phyloP scores from a whole-genome alignment of 1,140 invertebrate species.

The Bombus superbus region DNA sequence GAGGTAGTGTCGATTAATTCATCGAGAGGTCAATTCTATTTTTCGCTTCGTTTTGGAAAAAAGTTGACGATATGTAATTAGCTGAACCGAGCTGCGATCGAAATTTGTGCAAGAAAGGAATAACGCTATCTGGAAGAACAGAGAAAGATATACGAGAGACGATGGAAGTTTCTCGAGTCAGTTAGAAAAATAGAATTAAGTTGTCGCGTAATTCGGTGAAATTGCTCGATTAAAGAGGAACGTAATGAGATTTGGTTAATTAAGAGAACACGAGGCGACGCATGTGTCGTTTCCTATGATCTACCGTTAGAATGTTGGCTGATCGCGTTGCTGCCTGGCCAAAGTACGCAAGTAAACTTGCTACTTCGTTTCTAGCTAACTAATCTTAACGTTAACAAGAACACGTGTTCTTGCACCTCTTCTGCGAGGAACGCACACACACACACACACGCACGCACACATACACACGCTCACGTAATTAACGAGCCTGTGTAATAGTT shows the following conservation, averaged over 20 bases:
- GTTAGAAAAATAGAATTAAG: background rate
- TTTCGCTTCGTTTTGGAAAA: too few species aligned
- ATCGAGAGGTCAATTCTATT: too few species aligned
- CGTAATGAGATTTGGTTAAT: conserved; percentile 22
- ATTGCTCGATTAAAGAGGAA: background rate
- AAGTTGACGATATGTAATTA: too few species aligned
- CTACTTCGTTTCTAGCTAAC: conserved; percentile 16
- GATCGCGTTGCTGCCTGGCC: background rate
- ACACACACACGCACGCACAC: too few species aligned
- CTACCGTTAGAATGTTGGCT: conserved; percentile 2
- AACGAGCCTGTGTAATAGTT: conserved; percentile 15
- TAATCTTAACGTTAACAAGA: conserved; percentile 50
- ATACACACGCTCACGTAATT: conserved; percentile 11
- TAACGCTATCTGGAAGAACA: too few species aligned
- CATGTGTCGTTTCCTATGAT: background rate
- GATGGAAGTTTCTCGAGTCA: too few species aligned
- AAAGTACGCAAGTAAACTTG: conserved; percentile 34
- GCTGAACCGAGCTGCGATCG: too few species aligned
- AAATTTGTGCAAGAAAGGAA: too few species aligned
- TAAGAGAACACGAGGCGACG: background rate
- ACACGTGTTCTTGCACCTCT: conserved; percentile 35
- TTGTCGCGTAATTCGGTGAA: background rate
- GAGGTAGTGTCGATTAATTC: too few species aligned
- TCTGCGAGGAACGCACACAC: background rate
- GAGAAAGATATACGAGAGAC: too few species aligned